Evolutionary conservation across 2,797 vertebrate species (phyloP).

Genomic region (Sylvia borin): DNA sequence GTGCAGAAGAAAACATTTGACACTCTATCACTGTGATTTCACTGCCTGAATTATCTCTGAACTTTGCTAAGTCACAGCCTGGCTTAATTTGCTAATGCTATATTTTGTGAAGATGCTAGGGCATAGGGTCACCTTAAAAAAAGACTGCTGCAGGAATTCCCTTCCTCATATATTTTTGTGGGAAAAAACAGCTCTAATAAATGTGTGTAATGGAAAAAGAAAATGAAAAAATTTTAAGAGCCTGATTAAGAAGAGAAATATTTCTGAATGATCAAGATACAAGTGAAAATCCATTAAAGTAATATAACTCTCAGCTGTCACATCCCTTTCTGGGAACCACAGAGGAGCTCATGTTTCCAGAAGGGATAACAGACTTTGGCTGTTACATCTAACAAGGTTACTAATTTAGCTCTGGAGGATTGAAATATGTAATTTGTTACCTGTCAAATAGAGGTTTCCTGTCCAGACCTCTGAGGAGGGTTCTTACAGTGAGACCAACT

Average conservation of each 20-base stretch:
- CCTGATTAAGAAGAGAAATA: not conserved
- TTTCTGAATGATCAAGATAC: not conserved
- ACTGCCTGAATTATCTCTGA: slow-evolving; percentile 37
- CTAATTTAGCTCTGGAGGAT: not conserved
- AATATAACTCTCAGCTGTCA: not conserved
- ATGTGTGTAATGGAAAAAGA: not conserved
- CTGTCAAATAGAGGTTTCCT: not conserved
- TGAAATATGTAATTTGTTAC: not conserved
- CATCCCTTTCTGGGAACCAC: not conserved
- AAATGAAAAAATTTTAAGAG: not conserved
- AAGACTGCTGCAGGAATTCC: not conserved
- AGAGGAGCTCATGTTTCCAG: not conserved
- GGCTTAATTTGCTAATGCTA: slow-evolving; percentile 7
- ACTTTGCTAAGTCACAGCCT: slow-evolving; percentile 22
- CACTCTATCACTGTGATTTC: slow-evolving; percentile 26
- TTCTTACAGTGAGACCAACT: not conserved
- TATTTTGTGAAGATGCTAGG: not conserved
- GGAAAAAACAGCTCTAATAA: not conserved
- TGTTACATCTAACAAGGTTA: not conserved
- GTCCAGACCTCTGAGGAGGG: not conserved
- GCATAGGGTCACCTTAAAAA: slow-evolving; percentile 14
- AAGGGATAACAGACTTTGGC: not conserved
- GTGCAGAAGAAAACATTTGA: slow-evolving; percentile 39
- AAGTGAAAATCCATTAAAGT: not conserved
- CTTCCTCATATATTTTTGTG: not conserved